Percentiles rank a stretch among this genome's conserved stretches.
These are phyloP conservation scores for Drosophila falleni DNA, from an alignment of 2,888 invertebrate species.

Conservation along the genomic window DNA sequence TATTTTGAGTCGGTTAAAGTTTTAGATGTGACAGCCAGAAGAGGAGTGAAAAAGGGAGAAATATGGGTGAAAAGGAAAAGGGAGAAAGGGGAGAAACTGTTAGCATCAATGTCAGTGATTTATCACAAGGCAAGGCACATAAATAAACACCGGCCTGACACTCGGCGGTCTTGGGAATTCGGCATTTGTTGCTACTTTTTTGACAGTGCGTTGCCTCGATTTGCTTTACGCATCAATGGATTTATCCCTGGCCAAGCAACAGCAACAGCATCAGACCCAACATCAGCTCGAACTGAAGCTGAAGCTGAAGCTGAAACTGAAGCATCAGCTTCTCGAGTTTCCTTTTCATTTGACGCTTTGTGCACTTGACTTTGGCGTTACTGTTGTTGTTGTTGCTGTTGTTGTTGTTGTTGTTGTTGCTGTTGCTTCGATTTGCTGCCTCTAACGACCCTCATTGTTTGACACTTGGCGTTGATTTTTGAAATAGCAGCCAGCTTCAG, in stretches of 20 bases:
- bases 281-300: not conserved
- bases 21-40: conserved; percentile 45
- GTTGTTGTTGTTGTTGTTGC: conserved; percentile 20
- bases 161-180: conserved; percentile 48
- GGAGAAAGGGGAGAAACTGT: conserved; percentile 26
- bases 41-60: not conserved
- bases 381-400: conserved; percentile 2
- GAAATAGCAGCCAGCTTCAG: conserved; percentile 39
- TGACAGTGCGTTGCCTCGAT: conserved; percentile 72
- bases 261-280: not conserved
- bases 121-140: conserved; percentile 75
- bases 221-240: conserved; percentile 76
- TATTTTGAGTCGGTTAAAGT: conserved; percentile 68
- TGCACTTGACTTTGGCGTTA: conserved; percentile 74
- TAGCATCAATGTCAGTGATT: conserved; percentile 79
- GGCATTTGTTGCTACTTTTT: conserved; percentile 58
- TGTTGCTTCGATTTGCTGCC: conserved; percentile 68
- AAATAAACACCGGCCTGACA: conserved; percentile 71
- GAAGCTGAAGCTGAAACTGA: not conserved
- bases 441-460: conserved; percentile 80
- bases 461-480: conserved; percentile 77
- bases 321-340: conserved; percentile 43
- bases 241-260: conserved; percentile 49
- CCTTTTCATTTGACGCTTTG: conserved; percentile 80
- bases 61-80: not conserved